Conservation (phyloP, 2,888 invertebrate species). For the Ephialtes manifestator region DNA sequence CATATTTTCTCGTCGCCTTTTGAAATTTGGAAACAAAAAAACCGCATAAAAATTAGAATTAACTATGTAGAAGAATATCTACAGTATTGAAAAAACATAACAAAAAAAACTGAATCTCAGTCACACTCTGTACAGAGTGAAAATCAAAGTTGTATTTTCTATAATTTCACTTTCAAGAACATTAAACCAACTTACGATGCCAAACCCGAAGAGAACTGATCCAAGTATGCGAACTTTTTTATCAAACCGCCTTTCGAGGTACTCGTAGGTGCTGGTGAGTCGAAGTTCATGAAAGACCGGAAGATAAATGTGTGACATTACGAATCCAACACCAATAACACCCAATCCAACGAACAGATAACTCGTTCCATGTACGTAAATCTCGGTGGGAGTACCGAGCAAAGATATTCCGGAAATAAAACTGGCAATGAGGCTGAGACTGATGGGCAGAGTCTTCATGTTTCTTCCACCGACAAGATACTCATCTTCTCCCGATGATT, state of each 20-base stretch:
- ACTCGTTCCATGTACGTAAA: slow-evolving; percentile 93
- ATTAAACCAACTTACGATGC: slow-evolving; percentile 88
- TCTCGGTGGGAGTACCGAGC: slow-evolving; percentile 92
- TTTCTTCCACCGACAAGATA: slow-evolving; percentile 94
- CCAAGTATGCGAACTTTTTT: slow-evolving; percentile 90
- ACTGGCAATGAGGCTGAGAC: slow-evolving; percentile 94
- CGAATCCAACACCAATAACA: slow-evolving; percentile 89
- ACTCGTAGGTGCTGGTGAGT: slow-evolving; percentile 94
- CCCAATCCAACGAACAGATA: slow-evolving; percentile 90
- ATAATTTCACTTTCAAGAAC: not conserved
- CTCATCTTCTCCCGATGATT: slow-evolving; percentile 89
- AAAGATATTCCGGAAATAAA: slow-evolving; percentile 93
- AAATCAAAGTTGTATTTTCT: not conserved
- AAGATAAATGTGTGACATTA: slow-evolving; percentile 90
- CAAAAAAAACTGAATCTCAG: not conserved
- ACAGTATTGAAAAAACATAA: not conserved
- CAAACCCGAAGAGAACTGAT: slow-evolving; percentile 90
- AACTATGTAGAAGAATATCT: no score
- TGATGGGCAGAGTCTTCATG: slow-evolving; percentile 94
- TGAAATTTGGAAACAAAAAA: no score
- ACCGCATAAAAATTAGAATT: no score
- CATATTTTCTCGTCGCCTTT: no score
- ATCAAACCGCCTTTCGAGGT: slow-evolving; percentile 91
- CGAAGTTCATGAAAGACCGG: slow-evolving; percentile 92
- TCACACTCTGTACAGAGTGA: not conserved